Evolutionary conservation across 2,797 vertebrate genomes (phyloP).

Genomic region (Enteromius mattozi): DNA sequence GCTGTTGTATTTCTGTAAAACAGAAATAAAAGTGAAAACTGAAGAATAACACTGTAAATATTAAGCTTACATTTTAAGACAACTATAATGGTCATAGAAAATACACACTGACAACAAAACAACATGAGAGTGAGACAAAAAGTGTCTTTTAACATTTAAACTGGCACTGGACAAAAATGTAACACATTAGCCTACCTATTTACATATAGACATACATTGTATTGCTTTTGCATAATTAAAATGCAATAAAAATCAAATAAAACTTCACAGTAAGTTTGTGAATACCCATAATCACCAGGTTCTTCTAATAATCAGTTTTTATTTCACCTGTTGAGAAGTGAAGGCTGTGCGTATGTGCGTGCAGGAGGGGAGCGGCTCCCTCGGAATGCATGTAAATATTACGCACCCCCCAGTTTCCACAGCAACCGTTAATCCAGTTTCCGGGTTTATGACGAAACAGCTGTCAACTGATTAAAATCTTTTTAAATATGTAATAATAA

Average conservation of each 20-base stretch:
- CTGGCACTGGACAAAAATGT: background rate
- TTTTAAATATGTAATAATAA: background rate
- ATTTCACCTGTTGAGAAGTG: conserved; percentile 16
- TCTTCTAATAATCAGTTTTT: background rate
- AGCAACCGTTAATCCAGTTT: conserved; percentile 64
- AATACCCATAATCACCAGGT: background rate
- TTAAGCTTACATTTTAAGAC: background rate
- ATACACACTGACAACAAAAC: background rate
- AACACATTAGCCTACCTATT: background rate
- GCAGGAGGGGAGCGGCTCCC: conserved; percentile 64
- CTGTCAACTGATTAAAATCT: conserved; percentile 36
- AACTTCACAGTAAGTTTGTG: background rate
- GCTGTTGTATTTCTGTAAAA: background rate
- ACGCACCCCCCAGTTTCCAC: conserved; percentile 62
- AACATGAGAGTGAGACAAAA: background rate
- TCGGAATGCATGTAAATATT: conserved; percentile 71
- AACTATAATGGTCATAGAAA: background rate
- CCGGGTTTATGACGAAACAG: conserved; percentile 57
- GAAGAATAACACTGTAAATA: background rate
- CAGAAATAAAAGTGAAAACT: background rate
- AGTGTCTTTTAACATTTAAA: background rate
- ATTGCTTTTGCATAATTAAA: background rate
- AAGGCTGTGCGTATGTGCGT: conserved; percentile 57
- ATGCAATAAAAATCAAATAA: background rate
- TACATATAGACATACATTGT: background rate